Evolutionary conservation across 2,888 invertebrate species (phyloP).

Genomic region (Elegia similella): DNA sequence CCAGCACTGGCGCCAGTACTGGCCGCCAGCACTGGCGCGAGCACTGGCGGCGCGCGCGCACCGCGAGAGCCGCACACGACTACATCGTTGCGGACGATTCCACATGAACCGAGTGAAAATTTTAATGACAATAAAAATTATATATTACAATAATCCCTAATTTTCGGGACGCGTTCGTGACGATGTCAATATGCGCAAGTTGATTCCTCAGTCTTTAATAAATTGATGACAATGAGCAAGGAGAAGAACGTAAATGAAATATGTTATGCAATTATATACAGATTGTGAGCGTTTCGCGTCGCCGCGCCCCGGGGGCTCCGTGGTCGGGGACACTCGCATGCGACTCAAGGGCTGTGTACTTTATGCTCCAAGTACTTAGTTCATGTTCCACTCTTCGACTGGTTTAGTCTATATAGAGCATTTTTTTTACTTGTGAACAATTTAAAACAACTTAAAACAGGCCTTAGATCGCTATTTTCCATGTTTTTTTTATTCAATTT

Average conservation of each 20-base stretch:
- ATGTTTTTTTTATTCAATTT: no score
- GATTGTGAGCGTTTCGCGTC: constrained; percentile 46
- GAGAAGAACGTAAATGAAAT: constrained; percentile 75
- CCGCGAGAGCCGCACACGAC: constrained; percentile 45
- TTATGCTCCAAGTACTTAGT: no score
- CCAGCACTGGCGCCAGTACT: constrained; percentile 24
- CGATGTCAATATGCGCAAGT: constrained; percentile 78
- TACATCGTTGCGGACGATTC: constrained; percentile 39
- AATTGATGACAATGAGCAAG: constrained; percentile 81
- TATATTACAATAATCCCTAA: constrained; percentile 69
- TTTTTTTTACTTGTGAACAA: no score
- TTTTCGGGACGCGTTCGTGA: constrained; percentile 71
- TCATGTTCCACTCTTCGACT: no score
- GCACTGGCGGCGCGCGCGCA: constrained; percentile 30
- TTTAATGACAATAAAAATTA: constrained; percentile 61
- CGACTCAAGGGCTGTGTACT: not conserved
- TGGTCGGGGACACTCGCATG: no score
- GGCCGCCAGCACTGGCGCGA: constrained; percentile 23
- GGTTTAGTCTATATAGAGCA: no score
- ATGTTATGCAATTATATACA: constrained; percentile 79
- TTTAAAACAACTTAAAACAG: no score
- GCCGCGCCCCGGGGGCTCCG: constrained; percentile 29
- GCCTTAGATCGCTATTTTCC: no score
- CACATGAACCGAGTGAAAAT: constrained; percentile 55
- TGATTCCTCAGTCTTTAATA: constrained; percentile 81